Conservation (phyloP, 2,797 vertebrate species). For the Hoplostethus atlanticus region DNA sequence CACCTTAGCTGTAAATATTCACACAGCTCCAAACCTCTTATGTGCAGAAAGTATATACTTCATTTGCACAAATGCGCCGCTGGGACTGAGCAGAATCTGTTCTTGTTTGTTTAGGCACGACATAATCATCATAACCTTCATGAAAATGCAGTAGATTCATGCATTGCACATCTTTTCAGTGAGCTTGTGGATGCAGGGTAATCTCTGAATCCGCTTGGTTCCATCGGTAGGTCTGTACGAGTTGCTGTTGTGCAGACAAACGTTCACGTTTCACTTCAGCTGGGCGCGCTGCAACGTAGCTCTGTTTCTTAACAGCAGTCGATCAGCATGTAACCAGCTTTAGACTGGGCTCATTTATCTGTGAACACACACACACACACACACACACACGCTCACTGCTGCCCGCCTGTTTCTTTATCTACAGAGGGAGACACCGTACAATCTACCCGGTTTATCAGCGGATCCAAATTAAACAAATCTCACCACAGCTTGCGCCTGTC, state of each 20-base stretch:
- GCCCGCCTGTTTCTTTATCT: conserved; percentile 36
- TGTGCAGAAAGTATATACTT: not conserved
- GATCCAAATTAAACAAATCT: conserved; percentile 81
- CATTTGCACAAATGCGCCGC: not conserved
- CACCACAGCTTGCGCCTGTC: conserved; percentile 80
- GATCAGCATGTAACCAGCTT: conserved; percentile 1
- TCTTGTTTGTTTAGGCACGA: conserved; percentile 14
- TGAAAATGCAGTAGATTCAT: not conserved
- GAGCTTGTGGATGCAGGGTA: not conserved
- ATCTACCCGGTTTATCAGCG: conserved; percentile 71
- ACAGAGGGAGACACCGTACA: conserved; percentile 50
- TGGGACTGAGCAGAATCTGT: not conserved
- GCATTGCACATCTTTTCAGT: not conserved
- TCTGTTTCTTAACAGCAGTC: conserved; percentile 37
- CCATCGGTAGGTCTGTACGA: conserved; percentile 16
- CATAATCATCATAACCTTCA: conserved; percentile 6
- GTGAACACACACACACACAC: not conserved
- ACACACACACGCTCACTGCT: not conserved
- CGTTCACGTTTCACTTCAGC: conserved; percentile 2
- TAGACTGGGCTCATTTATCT: not conserved
- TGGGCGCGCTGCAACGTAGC: conserved; percentile 7
- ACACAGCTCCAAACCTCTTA: conserved; percentile 27
- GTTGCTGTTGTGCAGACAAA: not conserved
- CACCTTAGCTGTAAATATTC: conserved; percentile 59
- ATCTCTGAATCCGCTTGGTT: not conserved